Percentiles rank a stretch among this genome's conserved stretches.
phyloP scores from a whole-genome alignment of 2,888 invertebrate species.

The Allolobophora icterica region DNA sequence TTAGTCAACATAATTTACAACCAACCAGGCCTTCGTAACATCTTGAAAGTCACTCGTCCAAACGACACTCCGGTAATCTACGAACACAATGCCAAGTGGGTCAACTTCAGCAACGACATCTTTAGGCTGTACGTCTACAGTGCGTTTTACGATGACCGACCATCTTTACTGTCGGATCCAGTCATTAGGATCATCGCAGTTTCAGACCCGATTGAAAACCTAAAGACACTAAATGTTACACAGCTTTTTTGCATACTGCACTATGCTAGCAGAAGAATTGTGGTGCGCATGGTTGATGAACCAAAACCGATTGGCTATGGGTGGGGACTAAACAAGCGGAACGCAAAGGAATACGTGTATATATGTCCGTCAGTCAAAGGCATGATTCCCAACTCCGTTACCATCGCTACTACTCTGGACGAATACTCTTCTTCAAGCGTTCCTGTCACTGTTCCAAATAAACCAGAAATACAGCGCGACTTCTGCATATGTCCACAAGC shows the following conservation, averaged over 20 bases:
- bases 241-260: not conserved
- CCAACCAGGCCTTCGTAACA: too few species aligned
- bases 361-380: not conserved
- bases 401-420: not conserved
- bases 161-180: not conserved
- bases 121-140: not conserved
- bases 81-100: not conserved
- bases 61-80: too few species aligned
- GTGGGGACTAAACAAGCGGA: not conserved
- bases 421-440: not conserved
- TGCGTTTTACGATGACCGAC: slow-evolving; percentile 23
- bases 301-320: not conserved
- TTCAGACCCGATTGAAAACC: not conserved
- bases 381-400: not conserved
- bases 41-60: too few species aligned
- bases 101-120: not conserved
- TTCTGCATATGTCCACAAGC: not conserved
- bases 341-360: not conserved
- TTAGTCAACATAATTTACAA: too few species aligned
- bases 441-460: not conserved
- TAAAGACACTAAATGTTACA: not conserved
- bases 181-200: slow-evolving; percentile 25
- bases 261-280: not conserved
- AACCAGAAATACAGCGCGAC: not conserved
- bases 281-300: not conserved